Percentiles rank a stretch among this genome's conserved stretches.
Evolutionary conservation across 2,888 invertebrate species (phyloP).

Genomic region (Ennomos erosarius): DNA sequence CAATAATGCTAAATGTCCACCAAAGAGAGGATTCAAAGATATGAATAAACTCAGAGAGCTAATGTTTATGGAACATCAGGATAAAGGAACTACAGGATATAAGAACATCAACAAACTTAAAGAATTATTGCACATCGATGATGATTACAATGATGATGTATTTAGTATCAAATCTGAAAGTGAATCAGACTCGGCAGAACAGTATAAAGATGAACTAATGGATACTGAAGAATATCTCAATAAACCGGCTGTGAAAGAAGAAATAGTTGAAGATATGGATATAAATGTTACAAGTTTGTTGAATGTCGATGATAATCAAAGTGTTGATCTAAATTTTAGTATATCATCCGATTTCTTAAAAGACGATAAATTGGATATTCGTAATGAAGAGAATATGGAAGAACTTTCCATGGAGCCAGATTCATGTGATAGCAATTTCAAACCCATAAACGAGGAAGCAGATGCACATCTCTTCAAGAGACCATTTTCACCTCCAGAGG

Average conservation of each 20-base stretch:
- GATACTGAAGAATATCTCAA: slow-evolving; percentile 2
- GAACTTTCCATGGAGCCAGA: background rate
- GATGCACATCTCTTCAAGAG: slow-evolving; percentile 31
- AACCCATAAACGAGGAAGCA: background rate
- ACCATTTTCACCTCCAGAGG: slow-evolving; percentile 32
- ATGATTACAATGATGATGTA: background rate
- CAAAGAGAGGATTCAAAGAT: slow-evolving; percentile 30
- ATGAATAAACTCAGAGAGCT: slow-evolving; percentile 1
- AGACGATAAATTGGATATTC: background rate
- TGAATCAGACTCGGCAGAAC: slow-evolving; percentile 4
- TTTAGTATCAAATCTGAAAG: slow-evolving; percentile 11
- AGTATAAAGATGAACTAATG: slow-evolving; percentile 1
- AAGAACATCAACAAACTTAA: slow-evolving; percentile 14
- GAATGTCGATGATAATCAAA: slow-evolving; percentile 20
- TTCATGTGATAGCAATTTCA: too few species aligned
- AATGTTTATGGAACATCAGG: background rate
- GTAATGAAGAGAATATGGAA: slow-evolving; percentile 9
- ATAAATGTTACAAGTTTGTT: slow-evolving; percentile 29
- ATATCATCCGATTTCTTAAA: slow-evolving; percentile 18
- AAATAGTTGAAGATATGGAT: slow-evolving; percentile 19
- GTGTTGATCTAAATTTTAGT: slow-evolving; percentile 24
- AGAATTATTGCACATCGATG: background rate
- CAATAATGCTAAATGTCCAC: slow-evolving; percentile 18
- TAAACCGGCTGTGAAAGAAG: background rate
- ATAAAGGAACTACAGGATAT: background rate